These are phyloP conservation scores for Oxystoma pomonae DNA, from an alignment of 2,888 invertebrate species.

Conservation along the genomic window DNA sequence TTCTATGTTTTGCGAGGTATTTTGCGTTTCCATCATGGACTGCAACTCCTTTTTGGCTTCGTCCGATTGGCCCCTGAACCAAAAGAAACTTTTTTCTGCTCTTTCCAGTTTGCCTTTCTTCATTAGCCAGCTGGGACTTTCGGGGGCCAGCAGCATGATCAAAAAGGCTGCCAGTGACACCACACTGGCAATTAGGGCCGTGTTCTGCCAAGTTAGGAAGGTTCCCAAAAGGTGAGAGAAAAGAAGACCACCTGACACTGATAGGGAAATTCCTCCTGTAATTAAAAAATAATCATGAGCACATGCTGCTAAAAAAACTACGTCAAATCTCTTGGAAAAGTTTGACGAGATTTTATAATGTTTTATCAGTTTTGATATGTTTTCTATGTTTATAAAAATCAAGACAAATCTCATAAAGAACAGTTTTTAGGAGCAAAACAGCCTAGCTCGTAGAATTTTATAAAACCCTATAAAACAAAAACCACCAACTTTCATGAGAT, in stretches of 20 bases:
- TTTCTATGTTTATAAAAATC: too few relatives aligned
- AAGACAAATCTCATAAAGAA: too few relatives aligned
- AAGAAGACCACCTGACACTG: conserved; percentile 61
- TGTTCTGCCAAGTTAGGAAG: conserved; percentile 58
- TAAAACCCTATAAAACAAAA: too few relatives aligned
- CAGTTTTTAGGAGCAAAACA: too few relatives aligned
- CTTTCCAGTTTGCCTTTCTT: conserved; percentile 55
- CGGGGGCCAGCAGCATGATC: conserved; percentile 55
- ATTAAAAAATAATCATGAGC: too few relatives aligned
- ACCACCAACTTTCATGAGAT: too few relatives aligned
- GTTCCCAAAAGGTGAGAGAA: conserved; percentile 62
- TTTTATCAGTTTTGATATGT: too few relatives aligned
- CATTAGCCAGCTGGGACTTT: conserved; percentile 67
- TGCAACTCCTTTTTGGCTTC: conserved; percentile 52
- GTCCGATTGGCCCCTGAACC: conserved; percentile 56
- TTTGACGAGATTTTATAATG: too few relatives aligned
- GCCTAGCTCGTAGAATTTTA: too few relatives aligned
- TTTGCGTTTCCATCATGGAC: conserved; percentile 49
- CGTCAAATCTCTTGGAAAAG: too few relatives aligned
- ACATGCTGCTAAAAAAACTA: too few relatives aligned
- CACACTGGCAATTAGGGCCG: conserved; percentile 54
- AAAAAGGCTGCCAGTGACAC: conserved; percentile 53
- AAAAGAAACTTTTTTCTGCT: conserved; percentile 57
- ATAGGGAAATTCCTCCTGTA: conserved; percentile 51
- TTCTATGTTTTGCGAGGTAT: conserved; percentile 8